A percentile compares a stretch with the other conserved stretches of the same genome.
These are phyloP conservation scores for Suillia variegata DNA, from an alignment of 2,888 invertebrate genomes.

Conservation along the genomic window DNA sequence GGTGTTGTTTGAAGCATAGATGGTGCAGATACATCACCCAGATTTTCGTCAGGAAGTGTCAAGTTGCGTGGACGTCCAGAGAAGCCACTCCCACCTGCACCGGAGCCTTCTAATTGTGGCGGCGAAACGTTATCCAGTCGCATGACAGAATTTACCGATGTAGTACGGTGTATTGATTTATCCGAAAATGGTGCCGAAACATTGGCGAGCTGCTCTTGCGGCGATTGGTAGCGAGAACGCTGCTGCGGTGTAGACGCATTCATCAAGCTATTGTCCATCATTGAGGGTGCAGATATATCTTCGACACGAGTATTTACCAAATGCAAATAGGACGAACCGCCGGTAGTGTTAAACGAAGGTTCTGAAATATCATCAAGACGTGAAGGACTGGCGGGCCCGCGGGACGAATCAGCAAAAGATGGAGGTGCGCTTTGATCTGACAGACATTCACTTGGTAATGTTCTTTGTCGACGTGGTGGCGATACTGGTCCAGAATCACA, in stretches of 20 bases:
- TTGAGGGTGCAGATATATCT: slow-evolving; percentile 11
- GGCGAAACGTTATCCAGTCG: neutral
- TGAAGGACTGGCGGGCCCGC: neutral
- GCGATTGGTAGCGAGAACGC: neutral
- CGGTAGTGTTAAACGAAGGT: neutral
- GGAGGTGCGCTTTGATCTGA: too few species aligned
- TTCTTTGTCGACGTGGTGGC: too few species aligned
- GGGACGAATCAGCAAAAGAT: too few species aligned
- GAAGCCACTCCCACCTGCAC: too few species aligned
- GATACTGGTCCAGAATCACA: too few species aligned
- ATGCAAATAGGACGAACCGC: too few species aligned
- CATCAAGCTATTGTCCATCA: neutral
- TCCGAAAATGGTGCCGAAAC: slow-evolving; percentile 7
- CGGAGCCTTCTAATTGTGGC: neutral
- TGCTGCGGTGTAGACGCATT: neutral
- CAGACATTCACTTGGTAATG: too few species aligned
- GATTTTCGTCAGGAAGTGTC: neutral
- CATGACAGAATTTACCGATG: slow-evolving; percentile 13
- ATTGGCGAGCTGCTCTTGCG: slow-evolving; percentile 1
- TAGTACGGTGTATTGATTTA: neutral
- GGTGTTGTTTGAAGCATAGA: neutral
- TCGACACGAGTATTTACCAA: too few species aligned
- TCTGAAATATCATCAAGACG: slow-evolving; percentile 7
- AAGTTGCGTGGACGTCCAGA: neutral
- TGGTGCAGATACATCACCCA: neutral